Percentiles rank a stretch among this genome's conserved stretches.
These are phyloP conservation scores for Hoplodrina ambigua DNA, from an alignment of 2,888 invertebrate species.

Conservation along the genomic window DNA sequence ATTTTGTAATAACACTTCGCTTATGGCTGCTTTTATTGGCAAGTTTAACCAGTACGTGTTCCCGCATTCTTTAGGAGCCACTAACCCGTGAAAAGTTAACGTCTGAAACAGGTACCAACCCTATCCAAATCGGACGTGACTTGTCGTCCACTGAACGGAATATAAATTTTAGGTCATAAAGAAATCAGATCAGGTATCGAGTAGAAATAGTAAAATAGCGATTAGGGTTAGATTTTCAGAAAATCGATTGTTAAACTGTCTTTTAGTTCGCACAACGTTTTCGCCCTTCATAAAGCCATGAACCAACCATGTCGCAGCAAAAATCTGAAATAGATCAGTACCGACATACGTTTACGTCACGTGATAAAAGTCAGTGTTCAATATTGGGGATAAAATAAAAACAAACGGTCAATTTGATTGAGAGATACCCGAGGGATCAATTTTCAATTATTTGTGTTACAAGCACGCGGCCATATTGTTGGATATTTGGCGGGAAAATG, in stretches of 20 bases:
- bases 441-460: slow-evolving; percentile 67
- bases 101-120: slow-evolving; percentile 61
- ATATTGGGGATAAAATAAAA: slow-evolving; percentile 50
- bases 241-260: slow-evolving; percentile 7
- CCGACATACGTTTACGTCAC: neutral
- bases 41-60: slow-evolving; percentile 56
- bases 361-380: slow-evolving; percentile 9
- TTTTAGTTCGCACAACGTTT: neutral
- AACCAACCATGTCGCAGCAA: neutral
- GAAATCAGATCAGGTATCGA: slow-evolving; percentile 54
- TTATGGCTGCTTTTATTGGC: slow-evolving; percentile 60
- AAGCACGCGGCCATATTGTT: slow-evolving; percentile 60
- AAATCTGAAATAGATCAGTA: slow-evolving; percentile 13
- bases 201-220: slow-evolving; percentile 26
- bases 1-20: slow-evolving; percentile 45
- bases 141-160: slow-evolving; percentile 59
- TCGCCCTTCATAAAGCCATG: neutral
- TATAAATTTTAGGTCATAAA: slow-evolving; percentile 58
- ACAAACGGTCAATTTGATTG: slow-evolving; percentile 60
- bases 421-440: slow-evolving; percentile 63
- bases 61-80: slow-evolving; percentile 35
- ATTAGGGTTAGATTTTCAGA: slow-evolving; percentile 2
- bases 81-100: slow-evolving; percentile 58
- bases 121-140: slow-evolving; percentile 67
- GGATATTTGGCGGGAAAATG: slow-evolving; percentile 65